Evolutionary conservation across 2,888 invertebrate genomes (phyloP), one percentile per base, ranked within the genome.

Genomic region (Temnothorax unifasciatus): DNA sequence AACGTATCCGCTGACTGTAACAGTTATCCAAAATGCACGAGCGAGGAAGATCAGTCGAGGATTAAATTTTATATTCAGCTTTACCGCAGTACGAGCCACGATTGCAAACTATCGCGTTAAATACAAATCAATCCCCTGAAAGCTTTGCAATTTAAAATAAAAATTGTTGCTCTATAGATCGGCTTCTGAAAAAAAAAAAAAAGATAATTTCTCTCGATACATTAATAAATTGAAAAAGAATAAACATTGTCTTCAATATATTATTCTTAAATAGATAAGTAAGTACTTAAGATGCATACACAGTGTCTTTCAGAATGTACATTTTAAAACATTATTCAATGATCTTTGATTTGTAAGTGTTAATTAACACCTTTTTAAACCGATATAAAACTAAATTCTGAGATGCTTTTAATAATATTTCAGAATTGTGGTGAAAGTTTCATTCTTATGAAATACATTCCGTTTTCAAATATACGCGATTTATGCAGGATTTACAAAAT

Each of bases 51-150:
- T 52, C 69, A 54, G 13, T 5, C 41, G 47, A 79, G 44, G 21
- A 71, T 94, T 93, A 92, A 92, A 93, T 93, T 93, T 94, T 94
- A 94, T 91, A 93, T 93, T 93, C 93, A 94, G 92, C 92, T 92
- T 92, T 90, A 92, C 88, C 54, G 85, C 66, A 47, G 38, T 25
- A n/a, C 74, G 13, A 9, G 68, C 50, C 9, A 61, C 59, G 9
- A 38, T 25, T 52, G 34, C 34, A 13, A 41, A 18, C 13, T 71
- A 38, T 41, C 2, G 44, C 18, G 34, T 69, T 89, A 85, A 81
- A 81, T 74, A 29, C 41, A 77, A 86, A 86, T 83, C 76, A 63
- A 76, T 63, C 63, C 38, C 15, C 38, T 57, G 3, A 69, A 41
- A 41, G 21, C 44, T 29, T 44, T 44, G n/a, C 29, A 41, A 5